Percentiles rank a stretch among this genome's conserved stretches.
phyloP scores from a whole-genome alignment of 2,113 vertebrate genomes.

The Reinhardtius hippoglossoides region DNA sequence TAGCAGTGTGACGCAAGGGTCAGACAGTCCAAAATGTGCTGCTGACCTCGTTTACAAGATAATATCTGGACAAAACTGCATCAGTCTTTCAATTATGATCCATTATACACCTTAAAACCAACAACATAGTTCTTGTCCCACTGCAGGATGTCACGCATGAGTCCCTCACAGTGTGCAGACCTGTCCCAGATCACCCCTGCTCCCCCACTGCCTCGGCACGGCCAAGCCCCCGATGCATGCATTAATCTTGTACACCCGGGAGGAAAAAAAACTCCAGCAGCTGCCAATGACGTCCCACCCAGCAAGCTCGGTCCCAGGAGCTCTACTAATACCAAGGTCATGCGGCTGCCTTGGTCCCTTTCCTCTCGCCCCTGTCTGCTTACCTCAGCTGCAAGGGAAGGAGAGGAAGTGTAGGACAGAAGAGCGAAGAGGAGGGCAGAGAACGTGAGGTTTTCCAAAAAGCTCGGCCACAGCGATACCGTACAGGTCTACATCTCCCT shows the following conservation, averaged over 20 bases:
- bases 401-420: conserved; percentile 47
- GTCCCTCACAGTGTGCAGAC: conserved; percentile 28
- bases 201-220: conserved; percentile 45
- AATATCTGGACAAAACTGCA: neutral
- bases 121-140: conserved; percentile 3
- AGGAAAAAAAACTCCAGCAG: conserved; percentile 76
- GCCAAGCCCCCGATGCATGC: conserved; percentile 59
- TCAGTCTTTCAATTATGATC: neutral
- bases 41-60: neutral
- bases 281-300: conserved; percentile 80
- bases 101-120: conserved; percentile 3
- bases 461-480: conserved; percentile 27
- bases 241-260: conserved; percentile 71
- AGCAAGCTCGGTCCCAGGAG: conserved; percentile 77
- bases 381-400: conserved; percentile 54
- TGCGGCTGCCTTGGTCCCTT: conserved; percentile 60
- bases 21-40: conserved; percentile 20
- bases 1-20: conserved; percentile 17
- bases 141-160: conserved; percentile 10
- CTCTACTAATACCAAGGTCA: conserved; percentile 85
- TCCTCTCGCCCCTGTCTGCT: conserved; percentile 49
- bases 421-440: conserved; percentile 14
- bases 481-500: conserved; percentile 65
- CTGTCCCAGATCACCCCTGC: conserved; percentile 38
- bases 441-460: conserved; percentile 38